Conservation (phyloP, 2,888 invertebrate species). For the Morpho deidamia region DNA sequence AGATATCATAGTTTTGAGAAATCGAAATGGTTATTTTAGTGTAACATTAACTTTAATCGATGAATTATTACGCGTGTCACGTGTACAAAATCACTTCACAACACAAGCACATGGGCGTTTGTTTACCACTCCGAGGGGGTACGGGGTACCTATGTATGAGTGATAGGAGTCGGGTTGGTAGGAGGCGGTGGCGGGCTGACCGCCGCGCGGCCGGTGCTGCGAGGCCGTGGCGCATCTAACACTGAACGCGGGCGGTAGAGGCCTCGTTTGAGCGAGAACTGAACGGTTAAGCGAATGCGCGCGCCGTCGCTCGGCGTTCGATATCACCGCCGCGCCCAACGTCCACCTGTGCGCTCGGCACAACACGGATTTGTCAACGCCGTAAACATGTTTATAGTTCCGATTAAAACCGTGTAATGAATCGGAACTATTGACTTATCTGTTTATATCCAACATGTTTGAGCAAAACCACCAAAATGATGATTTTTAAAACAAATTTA, state of each 20-base stretch:
- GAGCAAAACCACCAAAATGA: too few relatives aligned
- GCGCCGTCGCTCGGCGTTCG: constrained; percentile 42
- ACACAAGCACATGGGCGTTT: constrained; percentile 43
- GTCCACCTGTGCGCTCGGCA: constrained; percentile 74
- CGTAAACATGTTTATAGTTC: constrained; percentile 29
- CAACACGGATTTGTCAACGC: constrained; percentile 52
- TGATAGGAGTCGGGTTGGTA: constrained; percentile 11
- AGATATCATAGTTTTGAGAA: too few relatives aligned
- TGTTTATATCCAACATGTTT: neutral
- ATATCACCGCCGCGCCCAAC: constrained; percentile 57
- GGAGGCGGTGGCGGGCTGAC: constrained; percentile 42
- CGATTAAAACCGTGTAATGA: constrained; percentile 15
- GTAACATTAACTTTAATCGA: neutral
- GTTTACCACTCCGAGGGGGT: constrained; percentile 40
- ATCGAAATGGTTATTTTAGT: neutral
- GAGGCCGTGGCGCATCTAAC: constrained; percentile 43
- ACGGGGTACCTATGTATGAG: constrained; percentile 23
- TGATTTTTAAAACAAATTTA: too few relatives aligned
- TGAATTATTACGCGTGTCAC: constrained; percentile 6
- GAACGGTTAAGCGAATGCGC: constrained; percentile 46
- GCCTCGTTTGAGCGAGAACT: constrained; percentile 50
- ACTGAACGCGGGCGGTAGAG: constrained; percentile 52
- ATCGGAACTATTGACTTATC: neutral
- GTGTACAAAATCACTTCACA: constrained; percentile 31
- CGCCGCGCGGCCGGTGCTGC: constrained; percentile 47